Evolutionary conservation across 2,113 vertebrate genomes (phyloP).

Genomic region (Mellivora capensis): DNA sequence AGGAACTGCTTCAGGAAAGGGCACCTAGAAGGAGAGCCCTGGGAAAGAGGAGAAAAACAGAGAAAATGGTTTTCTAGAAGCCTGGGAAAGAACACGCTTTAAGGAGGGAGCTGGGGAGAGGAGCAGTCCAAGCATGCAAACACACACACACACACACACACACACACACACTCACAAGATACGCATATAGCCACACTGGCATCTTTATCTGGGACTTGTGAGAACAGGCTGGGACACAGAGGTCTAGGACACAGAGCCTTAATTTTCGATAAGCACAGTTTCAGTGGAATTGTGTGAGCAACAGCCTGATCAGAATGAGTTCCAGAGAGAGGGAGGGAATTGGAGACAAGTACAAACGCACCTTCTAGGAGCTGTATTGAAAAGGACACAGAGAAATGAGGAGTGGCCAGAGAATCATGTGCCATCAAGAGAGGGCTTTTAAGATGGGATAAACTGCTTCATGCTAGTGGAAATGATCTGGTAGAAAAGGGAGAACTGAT

Average conservation of each 20-base stretch:
- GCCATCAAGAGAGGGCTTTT: background rate
- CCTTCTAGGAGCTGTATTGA: background rate
- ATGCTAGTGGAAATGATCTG: background rate
- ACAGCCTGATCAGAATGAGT: background rate
- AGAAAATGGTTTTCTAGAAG: conserved; percentile 18
- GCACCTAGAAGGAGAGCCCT: background rate
- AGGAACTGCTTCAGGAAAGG: background rate
- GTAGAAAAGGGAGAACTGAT: background rate
- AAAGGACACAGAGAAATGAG: background rate
- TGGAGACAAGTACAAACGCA: background rate
- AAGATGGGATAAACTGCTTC: background rate
- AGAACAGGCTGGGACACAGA: background rate
- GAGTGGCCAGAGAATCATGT: background rate
- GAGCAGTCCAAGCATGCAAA: background rate
- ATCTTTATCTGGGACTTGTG: background rate
- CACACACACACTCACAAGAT: background rate
- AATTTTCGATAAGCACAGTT: conserved; percentile 25
- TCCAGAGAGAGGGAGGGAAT: background rate
- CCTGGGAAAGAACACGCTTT: background rate
- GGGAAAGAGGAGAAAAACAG: background rate
- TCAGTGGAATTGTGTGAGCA: background rate
- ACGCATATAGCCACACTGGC: background rate
- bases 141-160: background rate
- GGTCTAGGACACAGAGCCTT: background rate
- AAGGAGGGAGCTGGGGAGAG: background rate